Base-by-base conservation (phyloP, 2,797 vertebrate genomes). In the Onychomys leucogaster region DNA sequence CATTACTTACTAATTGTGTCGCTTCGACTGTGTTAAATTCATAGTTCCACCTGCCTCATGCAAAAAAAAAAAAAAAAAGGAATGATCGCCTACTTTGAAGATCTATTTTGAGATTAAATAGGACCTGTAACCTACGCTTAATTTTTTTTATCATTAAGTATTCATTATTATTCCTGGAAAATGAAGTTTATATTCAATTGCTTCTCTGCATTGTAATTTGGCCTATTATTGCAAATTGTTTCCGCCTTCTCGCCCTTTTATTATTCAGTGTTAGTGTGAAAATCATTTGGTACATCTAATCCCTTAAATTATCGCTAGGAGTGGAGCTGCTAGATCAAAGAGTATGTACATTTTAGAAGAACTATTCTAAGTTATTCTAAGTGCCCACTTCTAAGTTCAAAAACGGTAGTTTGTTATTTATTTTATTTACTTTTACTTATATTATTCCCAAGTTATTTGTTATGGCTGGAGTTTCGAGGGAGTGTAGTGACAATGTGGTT, bases 341-440 rank as follows among this genome's bases (percentile, higher is more conserved):
- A 89, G 5, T 43, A 25, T 57, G 16, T 41, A n/a, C 6, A 17
- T 69, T 97, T 90, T 82, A 11, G 85, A 88, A 73, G 23, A 94
- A 76, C 76, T 71, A 83, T 75, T 95, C 67, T 67, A 95, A 96
- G 89, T 71, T 71, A 83, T 75, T 95, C 67, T 67, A 95, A 96
- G 89, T 71, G 46, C 37, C 59, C 27, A 4, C 37, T 78, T 83
- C 80, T 52, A 21, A 96, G 89, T 88, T 86, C 82, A 88, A 90
- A 73, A 77, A 34, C 43, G 37, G n/a, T 49, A 91, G 32, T 25
- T 69, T 65, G 52, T 11, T 55, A 32, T 49, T 67, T 65, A 43
- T 63, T 83, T 67, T 13, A 85, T 92, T 94, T 94, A 82, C 75
- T 52, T 95, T 21, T 43, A 52, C 88, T 96, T 65, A 25, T 95